Base-by-base conservation (phyloP, 2,113 vertebrate species). In the Thunnus maccoyii region DNA sequence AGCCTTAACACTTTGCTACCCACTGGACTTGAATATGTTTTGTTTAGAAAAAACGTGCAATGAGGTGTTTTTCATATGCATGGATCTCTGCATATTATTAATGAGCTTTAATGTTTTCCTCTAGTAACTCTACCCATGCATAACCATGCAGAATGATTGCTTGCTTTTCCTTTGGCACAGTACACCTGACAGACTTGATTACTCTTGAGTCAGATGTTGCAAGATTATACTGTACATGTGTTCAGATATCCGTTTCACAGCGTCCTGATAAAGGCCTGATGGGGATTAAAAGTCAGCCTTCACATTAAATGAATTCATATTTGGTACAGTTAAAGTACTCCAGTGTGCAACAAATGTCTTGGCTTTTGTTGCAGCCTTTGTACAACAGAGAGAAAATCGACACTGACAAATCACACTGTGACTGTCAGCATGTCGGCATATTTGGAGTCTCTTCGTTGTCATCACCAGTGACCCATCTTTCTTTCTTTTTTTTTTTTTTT, bases 121-220 rank as follows among this genome's bases (percentile, higher is more conserved):
- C 54, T 44, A 58, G 90, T 88, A 87, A 88, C 72, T 83, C 66
- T 78, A 89, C 51, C 76, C 86, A 70, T 61, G 70, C 55, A 76
- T 20, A 71, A 66, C 70, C 72, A 51, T 8, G 50, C 50, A 67
- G 71, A 76, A 56, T 76, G 78, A 89, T 86, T 72, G 51, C 82
- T 83, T 81, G 74, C 56, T 69, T 82, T 88, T 79, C 44, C 71
- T 81, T 84, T 89, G 78, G 86, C 86, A 61, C 47, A n/a, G 41
- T 17, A 4, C 30, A 78, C 52, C 72, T 81, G 88, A 85, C 81
- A 85, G 76, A 73, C 73, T 68, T 47, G 62, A 86, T 88, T 81
- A 80, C 60, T 66, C 50, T 78, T 60, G 76, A 90, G 70, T 80
- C 54, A 57, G 72, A 65, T 20, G 18, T 20, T 78, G 76, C 75